These are phyloP conservation scores for Prolemur simus DNA, from an alignment of 2,113 vertebrate genomes.

Conservation along the genomic window DNA sequence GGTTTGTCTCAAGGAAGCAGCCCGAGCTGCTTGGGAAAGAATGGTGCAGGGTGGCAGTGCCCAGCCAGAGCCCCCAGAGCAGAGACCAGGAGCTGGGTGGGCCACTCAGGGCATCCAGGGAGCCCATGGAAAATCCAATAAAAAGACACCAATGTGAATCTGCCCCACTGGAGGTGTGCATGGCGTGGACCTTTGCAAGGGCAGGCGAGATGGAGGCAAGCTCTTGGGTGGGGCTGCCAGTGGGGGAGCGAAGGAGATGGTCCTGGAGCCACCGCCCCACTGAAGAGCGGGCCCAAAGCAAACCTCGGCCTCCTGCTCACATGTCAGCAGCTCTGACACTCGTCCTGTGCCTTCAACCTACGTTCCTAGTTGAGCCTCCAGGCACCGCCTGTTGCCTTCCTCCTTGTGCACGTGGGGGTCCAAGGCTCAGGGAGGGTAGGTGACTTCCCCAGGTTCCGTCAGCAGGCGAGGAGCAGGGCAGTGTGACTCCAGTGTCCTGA, in stretches of 20 bases:
- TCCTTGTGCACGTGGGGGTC: not conserved
- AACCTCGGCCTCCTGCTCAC: not conserved
- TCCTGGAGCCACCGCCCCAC: not conserved
- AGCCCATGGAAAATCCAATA: slow-evolving; percentile 31
- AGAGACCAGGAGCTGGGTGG: not conserved
- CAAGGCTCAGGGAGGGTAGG: not conserved
- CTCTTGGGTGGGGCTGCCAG: not conserved
- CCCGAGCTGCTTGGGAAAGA: not conserved
- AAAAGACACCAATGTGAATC: not conserved
- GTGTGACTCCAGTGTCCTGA: not conserved
- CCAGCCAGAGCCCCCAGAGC: not conserved
- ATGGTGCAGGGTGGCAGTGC: not conserved
- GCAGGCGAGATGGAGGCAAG: not conserved
- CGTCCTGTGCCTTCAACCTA: fast-evolving
- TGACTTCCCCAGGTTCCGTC: not conserved
- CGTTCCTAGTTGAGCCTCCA: not conserved
- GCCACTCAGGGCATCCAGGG: not conserved
- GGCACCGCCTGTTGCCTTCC: not conserved
- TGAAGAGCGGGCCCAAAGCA: not conserved
- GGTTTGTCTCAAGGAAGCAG: not conserved
- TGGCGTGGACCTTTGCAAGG: not conserved
- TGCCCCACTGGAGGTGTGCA: not conserved
- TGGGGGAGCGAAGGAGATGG: not conserved
- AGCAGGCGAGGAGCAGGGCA: not conserved
- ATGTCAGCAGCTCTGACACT: fast-evolving